A percentile compares a stretch with the other conserved stretches of the same genome.
Evolutionary conservation across 2,797 vertebrate genomes (phyloP).

Genomic region (Sparidentex hasta): DNA sequence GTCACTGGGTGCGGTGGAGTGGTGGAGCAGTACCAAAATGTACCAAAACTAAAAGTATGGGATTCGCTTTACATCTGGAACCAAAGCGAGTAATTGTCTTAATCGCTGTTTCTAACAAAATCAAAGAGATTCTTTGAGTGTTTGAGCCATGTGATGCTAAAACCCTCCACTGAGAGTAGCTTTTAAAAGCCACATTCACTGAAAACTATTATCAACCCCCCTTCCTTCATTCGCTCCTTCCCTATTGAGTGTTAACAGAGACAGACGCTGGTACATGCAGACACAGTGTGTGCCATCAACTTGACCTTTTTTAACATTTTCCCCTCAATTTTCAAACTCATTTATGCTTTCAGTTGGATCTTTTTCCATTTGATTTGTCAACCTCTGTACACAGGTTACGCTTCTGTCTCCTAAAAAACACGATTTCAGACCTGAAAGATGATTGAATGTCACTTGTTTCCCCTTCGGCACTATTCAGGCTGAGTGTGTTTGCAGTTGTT

Average conservation of each 20-base stretch:
- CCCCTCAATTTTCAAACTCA: background rate
- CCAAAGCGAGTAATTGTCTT: background rate
- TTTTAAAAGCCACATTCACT: conserved; percentile 4
- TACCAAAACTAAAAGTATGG: background rate
- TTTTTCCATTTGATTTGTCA: background rate
- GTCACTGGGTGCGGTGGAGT: background rate
- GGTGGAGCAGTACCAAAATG: background rate
- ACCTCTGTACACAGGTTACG: too few relatives aligned
- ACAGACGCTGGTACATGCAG: background rate
- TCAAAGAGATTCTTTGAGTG: conserved; percentile 30
- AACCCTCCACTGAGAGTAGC: background rate
- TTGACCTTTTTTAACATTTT: background rate
- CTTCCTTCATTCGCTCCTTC: background rate
- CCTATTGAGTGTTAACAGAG: conserved; percentile 8
- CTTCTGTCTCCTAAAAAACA: background rate
- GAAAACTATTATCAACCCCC: background rate
- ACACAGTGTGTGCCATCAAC: conserved; percentile 10
- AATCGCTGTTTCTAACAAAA: background rate
- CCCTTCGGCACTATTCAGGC: conserved; percentile 14
- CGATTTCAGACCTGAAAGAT: background rate
- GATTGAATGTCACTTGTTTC: background rate
- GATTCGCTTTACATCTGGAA: conserved; percentile 4
- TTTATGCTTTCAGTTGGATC: background rate
- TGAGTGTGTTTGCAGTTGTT: conserved; percentile 48
- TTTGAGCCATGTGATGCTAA: conserved; percentile 21